Evolutionary conservation across 1,140 invertebrate species (phyloP).

Genomic region (Drosophila fuyamai): DNA sequence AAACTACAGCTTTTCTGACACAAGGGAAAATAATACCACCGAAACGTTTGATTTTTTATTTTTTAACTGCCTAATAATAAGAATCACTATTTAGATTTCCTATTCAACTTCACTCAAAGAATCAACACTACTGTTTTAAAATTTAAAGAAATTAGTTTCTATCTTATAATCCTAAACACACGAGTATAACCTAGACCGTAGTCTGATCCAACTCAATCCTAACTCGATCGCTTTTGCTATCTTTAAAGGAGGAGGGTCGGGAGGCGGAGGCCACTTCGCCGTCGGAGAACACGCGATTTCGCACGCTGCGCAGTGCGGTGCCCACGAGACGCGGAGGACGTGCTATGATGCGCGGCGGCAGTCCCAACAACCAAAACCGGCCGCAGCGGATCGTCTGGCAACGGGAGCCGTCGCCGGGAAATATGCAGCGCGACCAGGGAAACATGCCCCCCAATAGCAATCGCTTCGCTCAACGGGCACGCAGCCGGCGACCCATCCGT

Average conservation of each 20-base stretch:
- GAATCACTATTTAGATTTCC: no score
- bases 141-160: no score
- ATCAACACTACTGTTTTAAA: no score
- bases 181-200: not conserved
- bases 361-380: slow-evolving; percentile 49
- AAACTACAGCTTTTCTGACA: no score
- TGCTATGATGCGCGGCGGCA: slow-evolving; percentile 50
- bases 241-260: slow-evolving; percentile 87
- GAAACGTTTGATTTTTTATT: no score
- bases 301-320: slow-evolving; percentile 67
- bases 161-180: no score
- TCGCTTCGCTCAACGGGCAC: slow-evolving; percentile 49
- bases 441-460: slow-evolving; percentile 54
- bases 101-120: no score
- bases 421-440: slow-evolving; percentile 55
- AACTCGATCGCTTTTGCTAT: not conserved
- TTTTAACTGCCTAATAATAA: no score
- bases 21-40: no score
- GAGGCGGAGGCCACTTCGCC: slow-evolving; percentile 89
- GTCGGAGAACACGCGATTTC: slow-evolving; percentile 84
- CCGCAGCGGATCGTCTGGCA: slow-evolving; percentile 85
- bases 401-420: slow-evolving; percentile 54
- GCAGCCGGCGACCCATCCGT: slow-evolving; percentile 66
- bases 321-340: slow-evolving; percentile 64
- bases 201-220: not conserved